Conservation (phyloP, 2,888 invertebrate genomes). For the Drosophila robusta region DNA sequence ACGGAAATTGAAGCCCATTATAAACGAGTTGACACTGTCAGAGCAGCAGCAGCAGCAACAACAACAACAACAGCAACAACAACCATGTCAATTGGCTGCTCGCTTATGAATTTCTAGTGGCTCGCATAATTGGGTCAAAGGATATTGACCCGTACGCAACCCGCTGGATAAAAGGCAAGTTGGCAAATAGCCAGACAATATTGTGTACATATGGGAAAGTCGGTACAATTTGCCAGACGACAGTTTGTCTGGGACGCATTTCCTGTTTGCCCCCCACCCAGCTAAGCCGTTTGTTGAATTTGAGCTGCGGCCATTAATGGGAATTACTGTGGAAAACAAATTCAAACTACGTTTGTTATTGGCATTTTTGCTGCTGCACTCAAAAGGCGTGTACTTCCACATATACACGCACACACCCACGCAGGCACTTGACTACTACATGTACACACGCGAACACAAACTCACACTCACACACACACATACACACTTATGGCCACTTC, state of each 20-base stretch:
- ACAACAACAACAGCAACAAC: conserved; percentile 29
- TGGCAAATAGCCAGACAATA: conserved; percentile 52
- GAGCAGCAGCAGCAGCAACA: conserved; percentile 25
- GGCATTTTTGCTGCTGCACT: conserved; percentile 53
- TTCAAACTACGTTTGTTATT: conserved; percentile 51
- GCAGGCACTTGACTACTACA: conserved; percentile 42
- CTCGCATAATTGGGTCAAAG: conserved; percentile 81
- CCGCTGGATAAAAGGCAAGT: conserved; percentile 18
- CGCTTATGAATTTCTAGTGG: conserved; percentile 56
- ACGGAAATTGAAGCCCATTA: conserved; percentile 75
- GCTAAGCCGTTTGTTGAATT: conserved; percentile 22
- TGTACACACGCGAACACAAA: conserved; percentile 27
- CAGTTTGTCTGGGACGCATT: conserved; percentile 56
- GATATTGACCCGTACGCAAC: conserved; percentile 79
- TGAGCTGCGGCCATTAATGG: conserved; percentile 16
- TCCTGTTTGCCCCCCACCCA: conserved; percentile 18
- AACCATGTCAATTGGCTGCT: conserved; percentile 66
- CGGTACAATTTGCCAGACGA: conserved; percentile 47
- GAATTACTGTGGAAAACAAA: conserved; percentile 25
- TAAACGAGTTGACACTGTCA: conserved; percentile 53
- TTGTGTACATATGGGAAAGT: conserved; percentile 28
- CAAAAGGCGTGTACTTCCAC: conserved; percentile 63
- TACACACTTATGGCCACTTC: conserved; percentile 46
- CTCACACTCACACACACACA: conserved; percentile 19
- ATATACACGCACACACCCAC: conserved; percentile 31